Evolutionary conservation across 53 echinoderm and acorn worm genomes (phyloP), one percentile per base, ranked within the genome.

Genomic region (Luidia sarsii): DNA sequence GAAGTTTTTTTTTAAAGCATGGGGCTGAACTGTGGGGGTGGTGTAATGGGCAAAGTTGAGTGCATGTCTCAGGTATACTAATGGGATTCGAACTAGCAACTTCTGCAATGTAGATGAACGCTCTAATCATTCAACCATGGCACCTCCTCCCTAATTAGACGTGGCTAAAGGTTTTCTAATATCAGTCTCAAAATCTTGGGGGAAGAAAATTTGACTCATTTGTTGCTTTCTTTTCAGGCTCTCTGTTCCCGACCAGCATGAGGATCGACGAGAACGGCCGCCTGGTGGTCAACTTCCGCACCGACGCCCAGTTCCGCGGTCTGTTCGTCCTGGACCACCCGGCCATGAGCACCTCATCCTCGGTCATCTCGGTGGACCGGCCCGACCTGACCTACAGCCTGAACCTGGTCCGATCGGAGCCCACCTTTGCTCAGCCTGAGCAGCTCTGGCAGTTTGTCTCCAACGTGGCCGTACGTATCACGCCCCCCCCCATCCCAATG

Each of bases 241-340:
- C 89, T 50, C 82, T 99, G 89, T 99, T 91, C 89, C 99, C 99
- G 79, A 99, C 99, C 67, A 99, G 99, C 77, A 99, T 99, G 99
- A 72, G 99, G 50, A 99, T 99, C 50, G 82, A 99, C 56, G 87
- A 99, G 80, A 89, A 94, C 39, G 99, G 99, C 53, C 86, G 91
- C 38, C 91, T 99, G 55, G 94, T 99, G 6, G 94, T 99, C 82
- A 94, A 99, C 99, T 99, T 99, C 99, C 89, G 91, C 54, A 99
- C 99, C 3, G 99, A 99, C 33, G 99, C 99, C 32, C 91, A 89
- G 70, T 99, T 99, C 85, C 83, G 88, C 31, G 99, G 99, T 67
- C 87, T 86, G 75, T 99, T 99, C 80, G 99, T 99, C 38, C 79
- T 81, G 39, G 45, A 68, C 10, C 91, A 99, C 39, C 85, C 89